phyloP scores from a whole-genome alignment of 2,113 vertebrate genomes.

The Calcarius ornatus region DNA sequence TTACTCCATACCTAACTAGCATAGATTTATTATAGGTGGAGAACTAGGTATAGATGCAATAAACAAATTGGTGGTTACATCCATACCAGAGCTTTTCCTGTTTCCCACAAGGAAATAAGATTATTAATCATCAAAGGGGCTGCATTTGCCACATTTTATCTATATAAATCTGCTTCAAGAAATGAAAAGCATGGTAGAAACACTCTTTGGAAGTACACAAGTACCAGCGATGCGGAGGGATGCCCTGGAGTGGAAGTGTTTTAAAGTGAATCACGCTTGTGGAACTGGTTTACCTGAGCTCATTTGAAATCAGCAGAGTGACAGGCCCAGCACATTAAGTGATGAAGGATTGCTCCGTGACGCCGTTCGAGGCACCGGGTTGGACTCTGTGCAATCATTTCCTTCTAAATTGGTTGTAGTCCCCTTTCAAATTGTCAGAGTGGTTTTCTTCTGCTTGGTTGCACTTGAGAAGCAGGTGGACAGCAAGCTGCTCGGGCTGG shows the following conservation, averaged over 20 bases:
- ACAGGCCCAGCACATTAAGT: slow-evolving; percentile 35
- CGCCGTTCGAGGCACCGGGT: not conserved
- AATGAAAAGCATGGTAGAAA: not conserved
- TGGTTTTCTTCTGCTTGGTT: slow-evolving; percentile 57
- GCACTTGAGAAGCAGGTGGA: slow-evolving; percentile 66
- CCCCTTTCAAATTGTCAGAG: slow-evolving; percentile 70
- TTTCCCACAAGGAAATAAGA: not conserved
- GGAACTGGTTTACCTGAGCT: slow-evolving; percentile 47
- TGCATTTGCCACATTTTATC: not conserved
- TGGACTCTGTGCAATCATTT: slow-evolving; percentile 53
- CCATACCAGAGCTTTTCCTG: not conserved
- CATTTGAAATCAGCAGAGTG: slow-evolving; percentile 37
- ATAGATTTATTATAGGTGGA: not conserved
- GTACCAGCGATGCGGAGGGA: not conserved
- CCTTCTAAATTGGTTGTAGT: slow-evolving; percentile 60
- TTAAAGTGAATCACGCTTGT: not conserved
- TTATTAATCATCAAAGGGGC: not conserved
- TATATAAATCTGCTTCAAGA: not conserved
- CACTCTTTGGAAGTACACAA: not conserved
- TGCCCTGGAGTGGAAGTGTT: slow-evolving; percentile 1
- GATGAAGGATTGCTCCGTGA: slow-evolving; percentile 36
- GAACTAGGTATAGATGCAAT: not conserved
- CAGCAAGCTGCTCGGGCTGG: slow-evolving; percentile 26
- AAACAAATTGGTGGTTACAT: not conserved
- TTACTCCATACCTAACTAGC: not conserved